Evolutionary conservation across 2,113 vertebrate genomes (phyloP).

Genomic region (Symphodus melops): DNA sequence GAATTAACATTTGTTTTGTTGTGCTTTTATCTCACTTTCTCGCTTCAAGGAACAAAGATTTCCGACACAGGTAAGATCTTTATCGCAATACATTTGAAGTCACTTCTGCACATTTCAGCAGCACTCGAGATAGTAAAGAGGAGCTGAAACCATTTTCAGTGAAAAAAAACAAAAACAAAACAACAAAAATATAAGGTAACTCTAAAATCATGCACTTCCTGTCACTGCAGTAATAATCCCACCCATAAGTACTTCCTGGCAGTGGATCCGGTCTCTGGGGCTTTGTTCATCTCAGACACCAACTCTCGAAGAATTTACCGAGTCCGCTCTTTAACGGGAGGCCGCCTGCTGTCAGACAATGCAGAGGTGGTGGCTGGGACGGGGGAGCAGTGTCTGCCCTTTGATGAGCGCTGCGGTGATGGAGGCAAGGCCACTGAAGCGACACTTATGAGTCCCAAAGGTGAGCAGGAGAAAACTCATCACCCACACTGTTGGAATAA

Average conservation of each 20-base stretch:
- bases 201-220: background rate
- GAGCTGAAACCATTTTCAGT: background rate
- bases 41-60: slow-evolving; percentile 98
- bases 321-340: slow-evolving; percentile 89
- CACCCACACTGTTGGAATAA: background rate
- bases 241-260: slow-evolving; percentile 99
- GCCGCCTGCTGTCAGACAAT: slow-evolving; percentile 90
- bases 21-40: slow-evolving; percentile 80
- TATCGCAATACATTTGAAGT: slow-evolving; percentile 5
- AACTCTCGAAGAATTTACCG: slow-evolving; percentile 94
- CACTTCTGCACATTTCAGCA: slow-evolving; percentile 2
- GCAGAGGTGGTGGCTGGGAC: slow-evolving; percentile 96
- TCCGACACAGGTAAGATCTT: slow-evolving; percentile 97
- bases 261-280: slow-evolving; percentile 95
- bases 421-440: slow-evolving; percentile 97
- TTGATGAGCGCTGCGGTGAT: slow-evolving; percentile 96
- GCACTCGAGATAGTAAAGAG: background rate
- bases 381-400: slow-evolving; percentile 96
- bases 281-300: slow-evolving; percentile 95
- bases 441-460: slow-evolving; percentile 98
- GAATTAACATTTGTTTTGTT: slow-evolving; percentile 71
- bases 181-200: background rate
- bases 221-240: slow-evolving; percentile 91
- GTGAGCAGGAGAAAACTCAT: slow-evolving; percentile 76
- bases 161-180: background rate